Conservation (phyloP, 2,888 invertebrate genomes). For the Nephrotoma appendiculata region DNA sequence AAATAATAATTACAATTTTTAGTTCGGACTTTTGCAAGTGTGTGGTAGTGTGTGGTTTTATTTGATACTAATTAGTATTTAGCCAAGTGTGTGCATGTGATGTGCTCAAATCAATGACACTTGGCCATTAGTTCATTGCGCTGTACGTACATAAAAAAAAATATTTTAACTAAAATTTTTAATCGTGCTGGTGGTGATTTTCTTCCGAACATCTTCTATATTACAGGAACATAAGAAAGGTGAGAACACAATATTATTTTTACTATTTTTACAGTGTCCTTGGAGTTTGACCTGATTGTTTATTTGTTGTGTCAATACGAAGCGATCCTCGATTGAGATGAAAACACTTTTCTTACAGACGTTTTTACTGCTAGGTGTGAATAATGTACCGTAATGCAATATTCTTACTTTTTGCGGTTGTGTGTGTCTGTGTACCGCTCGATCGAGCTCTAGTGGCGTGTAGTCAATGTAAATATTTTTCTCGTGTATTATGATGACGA, state of each 20-base stretch:
- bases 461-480: background rate
- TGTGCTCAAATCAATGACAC: background rate
- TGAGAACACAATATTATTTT: background rate
- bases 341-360: too few species aligned
- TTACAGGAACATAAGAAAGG: background rate
- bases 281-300: background rate
- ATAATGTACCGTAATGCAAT: background rate
- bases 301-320: background rate
- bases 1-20: background rate
- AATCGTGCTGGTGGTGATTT: background rate
- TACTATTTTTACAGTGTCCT: background rate
- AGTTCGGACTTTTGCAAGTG: background rate
- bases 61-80: background rate
- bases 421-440: background rate
- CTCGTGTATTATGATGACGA: background rate
- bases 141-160: background rate
- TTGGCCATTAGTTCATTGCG: background rate
- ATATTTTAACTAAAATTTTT: background rate
- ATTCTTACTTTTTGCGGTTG: too few species aligned
- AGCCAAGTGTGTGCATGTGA: background rate
- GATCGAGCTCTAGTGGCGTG: background rate
- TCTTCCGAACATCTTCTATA: background rate
- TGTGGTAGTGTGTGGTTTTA: background rate
- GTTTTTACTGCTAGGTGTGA: background rate
- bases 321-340: background rate